Percentiles rank a stretch among this genome's conserved stretches.
phyloP scores from a whole-genome alignment of 2,797 vertebrate species.

The Columba guinea region DNA sequence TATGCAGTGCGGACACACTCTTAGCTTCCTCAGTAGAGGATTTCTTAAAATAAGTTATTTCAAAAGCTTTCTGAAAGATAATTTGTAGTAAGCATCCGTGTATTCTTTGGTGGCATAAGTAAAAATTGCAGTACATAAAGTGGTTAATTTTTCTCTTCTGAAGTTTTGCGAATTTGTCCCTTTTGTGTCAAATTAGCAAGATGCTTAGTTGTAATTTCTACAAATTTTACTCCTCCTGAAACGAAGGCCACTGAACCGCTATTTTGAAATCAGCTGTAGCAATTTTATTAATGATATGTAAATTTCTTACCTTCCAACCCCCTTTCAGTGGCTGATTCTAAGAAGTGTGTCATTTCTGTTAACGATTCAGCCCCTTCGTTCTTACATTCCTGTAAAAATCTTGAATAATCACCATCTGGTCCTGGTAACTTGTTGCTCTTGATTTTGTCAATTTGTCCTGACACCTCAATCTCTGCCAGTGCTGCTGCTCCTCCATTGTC shows the following conservation, averaged over 20 bases:
- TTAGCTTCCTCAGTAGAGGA: not conserved
- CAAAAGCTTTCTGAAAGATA: not conserved
- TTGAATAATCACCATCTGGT: conserved; percentile 32
- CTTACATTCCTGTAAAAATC: conserved; percentile 16
- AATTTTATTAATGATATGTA: not conserved
- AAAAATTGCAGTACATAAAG: not conserved
- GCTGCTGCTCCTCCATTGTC: conserved; percentile 12
- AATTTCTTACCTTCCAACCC: not conserved
- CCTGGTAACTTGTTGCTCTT: conserved; percentile 21
- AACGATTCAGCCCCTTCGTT: not conserved
- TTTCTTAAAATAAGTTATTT: not conserved
- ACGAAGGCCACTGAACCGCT: not conserved
- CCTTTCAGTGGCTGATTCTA: not conserved
- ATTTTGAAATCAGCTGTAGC: not conserved
- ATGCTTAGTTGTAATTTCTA: not conserved
- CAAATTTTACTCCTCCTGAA: not conserved
- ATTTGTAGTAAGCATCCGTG: not conserved
- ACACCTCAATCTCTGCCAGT: conserved; percentile 8
- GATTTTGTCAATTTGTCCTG: conserved; percentile 42
- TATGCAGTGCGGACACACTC: accelerated
- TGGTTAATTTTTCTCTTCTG: not conserved
- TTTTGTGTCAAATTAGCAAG: not conserved
- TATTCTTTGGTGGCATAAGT: not conserved
- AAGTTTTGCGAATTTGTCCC: not conserved
- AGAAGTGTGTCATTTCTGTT: not conserved